These are phyloP conservation scores for Micronycteris hirsuta DNA, from an alignment of 2,113 vertebrate genomes.

Conservation along the genomic window DNA sequence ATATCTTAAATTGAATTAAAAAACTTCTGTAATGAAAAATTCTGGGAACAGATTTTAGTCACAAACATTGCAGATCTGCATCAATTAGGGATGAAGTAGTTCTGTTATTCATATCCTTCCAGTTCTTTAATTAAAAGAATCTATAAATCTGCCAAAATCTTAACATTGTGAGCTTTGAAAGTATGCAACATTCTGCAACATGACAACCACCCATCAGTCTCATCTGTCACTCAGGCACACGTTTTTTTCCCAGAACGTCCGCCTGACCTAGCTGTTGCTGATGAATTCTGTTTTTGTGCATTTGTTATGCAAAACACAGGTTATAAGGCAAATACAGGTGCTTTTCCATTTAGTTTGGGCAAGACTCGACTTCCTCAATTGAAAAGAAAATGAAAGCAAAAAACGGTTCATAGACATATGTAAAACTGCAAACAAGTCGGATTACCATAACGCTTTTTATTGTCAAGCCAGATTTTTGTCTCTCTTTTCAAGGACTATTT, in stretches of 20 bases:
- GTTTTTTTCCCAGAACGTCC: background rate
- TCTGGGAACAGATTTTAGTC: constrained; percentile 3
- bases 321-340: background rate
- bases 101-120: background rate
- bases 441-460: background rate
- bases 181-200: background rate
- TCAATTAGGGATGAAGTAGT: background rate
- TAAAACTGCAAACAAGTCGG: background rate
- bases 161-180: background rate
- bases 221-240: background rate
- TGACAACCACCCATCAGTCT: background rate
- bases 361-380: background rate
- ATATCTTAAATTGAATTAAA: background rate
- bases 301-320: constrained; percentile 40
- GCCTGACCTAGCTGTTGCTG: background rate
- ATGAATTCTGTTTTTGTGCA: background rate
- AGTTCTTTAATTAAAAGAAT: constrained; percentile 6
- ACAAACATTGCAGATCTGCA: background rate
- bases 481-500: background rate
- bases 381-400: background rate
- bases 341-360: background rate
- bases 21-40: background rate
- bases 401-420: background rate
- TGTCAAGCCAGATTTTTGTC: background rate
- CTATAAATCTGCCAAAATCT: background rate